Evolutionary conservation across 2,797 vertebrate genomes (phyloP).

Genomic region (Ceryle rudis): DNA sequence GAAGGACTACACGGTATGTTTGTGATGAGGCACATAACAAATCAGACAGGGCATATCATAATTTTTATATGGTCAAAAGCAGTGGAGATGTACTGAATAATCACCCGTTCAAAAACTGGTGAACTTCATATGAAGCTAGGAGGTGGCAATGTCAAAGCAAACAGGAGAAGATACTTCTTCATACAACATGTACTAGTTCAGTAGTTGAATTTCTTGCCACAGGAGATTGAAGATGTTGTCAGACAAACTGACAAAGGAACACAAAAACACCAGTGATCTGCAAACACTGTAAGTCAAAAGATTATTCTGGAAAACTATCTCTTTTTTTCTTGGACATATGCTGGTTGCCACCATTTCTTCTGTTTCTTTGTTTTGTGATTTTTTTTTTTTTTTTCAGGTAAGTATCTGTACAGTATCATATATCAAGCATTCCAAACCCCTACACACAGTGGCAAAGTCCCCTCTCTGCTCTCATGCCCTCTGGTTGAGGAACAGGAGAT

Average conservation of each 20-base stretch:
- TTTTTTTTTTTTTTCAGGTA: background rate
- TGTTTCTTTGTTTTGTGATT: background rate
- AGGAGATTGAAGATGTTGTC: background rate
- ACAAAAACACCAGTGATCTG: background rate
- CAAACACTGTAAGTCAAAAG: background rate
- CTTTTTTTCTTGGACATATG: background rate
- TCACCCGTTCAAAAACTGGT: background rate
- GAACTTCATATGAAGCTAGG: background rate
- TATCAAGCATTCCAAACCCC: background rate
- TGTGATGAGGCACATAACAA: background rate
- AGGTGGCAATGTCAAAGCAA: background rate
- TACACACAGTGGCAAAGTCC: background rate
- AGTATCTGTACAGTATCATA: background rate
- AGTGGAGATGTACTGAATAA: background rate
- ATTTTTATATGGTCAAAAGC: background rate
- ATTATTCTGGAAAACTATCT: background rate
- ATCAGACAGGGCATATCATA: background rate
- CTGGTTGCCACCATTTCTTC: background rate
- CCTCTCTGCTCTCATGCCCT: background rate
- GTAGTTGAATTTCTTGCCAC: background rate
- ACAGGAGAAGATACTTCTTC: background rate
- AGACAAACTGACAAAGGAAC: background rate
- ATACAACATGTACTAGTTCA: rapidly evolving
- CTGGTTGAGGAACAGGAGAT: rapidly evolving
- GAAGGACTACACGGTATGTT: background rate